Conservation (phyloP, 1,140 invertebrate species). For the Lasioglossum baleicum region DNA sequence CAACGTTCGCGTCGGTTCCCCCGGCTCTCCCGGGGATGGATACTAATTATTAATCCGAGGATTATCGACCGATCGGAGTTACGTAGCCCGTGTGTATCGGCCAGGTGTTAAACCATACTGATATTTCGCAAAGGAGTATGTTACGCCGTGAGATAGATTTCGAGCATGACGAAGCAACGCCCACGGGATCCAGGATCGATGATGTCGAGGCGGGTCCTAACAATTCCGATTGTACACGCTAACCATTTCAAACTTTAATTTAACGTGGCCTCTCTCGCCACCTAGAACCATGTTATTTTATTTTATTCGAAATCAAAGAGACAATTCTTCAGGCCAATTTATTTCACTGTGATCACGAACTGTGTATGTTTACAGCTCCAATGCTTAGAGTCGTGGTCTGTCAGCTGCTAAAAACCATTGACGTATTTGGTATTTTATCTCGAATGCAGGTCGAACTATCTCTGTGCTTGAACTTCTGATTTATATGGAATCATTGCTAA, state of each 20-base stretch:
- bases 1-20: too few species aligned
- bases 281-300: too few species aligned
- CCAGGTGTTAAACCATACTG: background rate
- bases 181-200: background rate
- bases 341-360: too few species aligned
- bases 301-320: too few species aligned
- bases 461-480: too few species aligned
- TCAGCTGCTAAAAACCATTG: background rate
- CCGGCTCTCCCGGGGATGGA: background rate
- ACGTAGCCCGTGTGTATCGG: conserved; percentile 1
- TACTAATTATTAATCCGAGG: conserved; percentile 16
- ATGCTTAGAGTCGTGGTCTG: background rate
- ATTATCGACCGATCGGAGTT: conserved; percentile 4
- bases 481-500: too few species aligned
- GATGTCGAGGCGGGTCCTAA: background rate
- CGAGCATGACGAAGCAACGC: conserved; percentile 1
- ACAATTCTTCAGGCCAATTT: too few species aligned
- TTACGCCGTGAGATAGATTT: background rate
- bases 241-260: too few species aligned
- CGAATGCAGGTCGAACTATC: too few species aligned
- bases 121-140: background rate
- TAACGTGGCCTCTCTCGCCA: too few species aligned
- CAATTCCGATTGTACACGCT: background rate
- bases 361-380: too few species aligned
- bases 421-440: background rate